phyloP scores from a whole-genome alignment of 2,888 invertebrate genomes.

The Resseliella maxima region DNA sequence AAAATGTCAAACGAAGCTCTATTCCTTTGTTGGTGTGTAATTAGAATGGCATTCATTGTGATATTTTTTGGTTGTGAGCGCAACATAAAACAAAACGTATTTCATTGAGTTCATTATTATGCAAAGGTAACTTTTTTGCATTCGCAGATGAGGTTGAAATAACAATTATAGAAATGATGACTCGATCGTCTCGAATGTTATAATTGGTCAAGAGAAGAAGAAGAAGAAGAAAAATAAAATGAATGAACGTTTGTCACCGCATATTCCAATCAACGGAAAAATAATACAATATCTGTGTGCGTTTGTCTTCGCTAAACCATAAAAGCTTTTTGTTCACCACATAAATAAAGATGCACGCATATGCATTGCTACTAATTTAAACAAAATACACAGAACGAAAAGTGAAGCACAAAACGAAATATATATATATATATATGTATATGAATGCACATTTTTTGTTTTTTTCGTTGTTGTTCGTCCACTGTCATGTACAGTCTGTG shows the following conservation, averaged over 20 bases:
- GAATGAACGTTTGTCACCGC: conserved; percentile 17
- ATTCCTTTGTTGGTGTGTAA: no score
- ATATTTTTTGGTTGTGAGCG: no score
- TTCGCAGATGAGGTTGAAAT: neutral
- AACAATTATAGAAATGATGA: neutral
- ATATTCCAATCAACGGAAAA: conserved; percentile 27
- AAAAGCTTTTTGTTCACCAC: conserved; percentile 31
- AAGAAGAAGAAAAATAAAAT: no score
- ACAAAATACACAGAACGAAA: neutral
- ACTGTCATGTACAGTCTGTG: conserved; percentile 26
- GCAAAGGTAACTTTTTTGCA: neutral
- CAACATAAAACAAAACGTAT: neutral
- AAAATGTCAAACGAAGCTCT: no score
- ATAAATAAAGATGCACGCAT: conserved; percentile 53
- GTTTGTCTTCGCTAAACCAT: conserved; percentile 41
- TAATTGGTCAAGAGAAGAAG: neutral
- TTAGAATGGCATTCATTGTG: no score
- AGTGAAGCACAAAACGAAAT: conserved; percentile 21
- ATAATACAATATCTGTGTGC: conserved; percentile 5
- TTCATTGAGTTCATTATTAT: neutral
- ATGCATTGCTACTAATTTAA: conserved; percentile 37
- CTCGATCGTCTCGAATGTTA: neutral
- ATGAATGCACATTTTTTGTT: no score
- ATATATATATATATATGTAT: neutral
- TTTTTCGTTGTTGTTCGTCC: neutral